These are phyloP conservation scores for Abrostola tripartita DNA, from an alignment of 2,888 invertebrate species.

Conservation along the genomic window DNA sequence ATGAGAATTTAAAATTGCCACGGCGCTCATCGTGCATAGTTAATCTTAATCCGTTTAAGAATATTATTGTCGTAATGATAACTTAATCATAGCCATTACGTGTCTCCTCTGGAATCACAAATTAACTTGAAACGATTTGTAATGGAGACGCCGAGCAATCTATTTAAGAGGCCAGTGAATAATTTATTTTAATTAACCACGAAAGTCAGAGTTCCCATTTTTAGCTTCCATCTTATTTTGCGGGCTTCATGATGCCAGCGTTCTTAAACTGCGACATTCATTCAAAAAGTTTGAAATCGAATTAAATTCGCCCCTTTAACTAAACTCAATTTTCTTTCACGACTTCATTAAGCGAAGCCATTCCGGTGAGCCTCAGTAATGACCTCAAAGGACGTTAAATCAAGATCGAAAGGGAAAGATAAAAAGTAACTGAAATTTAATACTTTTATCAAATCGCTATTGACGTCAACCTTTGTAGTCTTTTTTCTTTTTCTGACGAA, in stretches of 20 bases:
- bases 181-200: constrained; percentile 85
- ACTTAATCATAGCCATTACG: constrained; percentile 68
- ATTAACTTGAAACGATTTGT: constrained; percentile 76
- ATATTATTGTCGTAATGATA: constrained; percentile 50
- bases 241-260: constrained; percentile 73
- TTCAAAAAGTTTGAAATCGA: constrained; percentile 87
- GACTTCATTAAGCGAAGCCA: constrained; percentile 87
- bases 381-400: constrained; percentile 87
- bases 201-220: constrained; percentile 78
- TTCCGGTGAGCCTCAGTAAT: constrained; percentile 86
- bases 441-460: constrained; percentile 81
- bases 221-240: constrained; percentile 80
- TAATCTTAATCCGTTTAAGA: constrained; percentile 35
- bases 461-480: constrained; percentile 73
- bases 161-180: constrained; percentile 78
- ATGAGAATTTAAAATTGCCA: neutral
- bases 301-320: constrained; percentile 88
- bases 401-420: constrained; percentile 84
- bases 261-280: constrained; percentile 82
- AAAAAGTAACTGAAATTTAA: constrained; percentile 84
- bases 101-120: constrained; percentile 62
- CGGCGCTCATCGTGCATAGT: neutral
- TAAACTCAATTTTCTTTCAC: constrained; percentile 87
- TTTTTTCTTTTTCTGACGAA: constrained; percentile 62
- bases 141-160: constrained; percentile 74